Conservation (phyloP, 1,140 invertebrate genomes). For the Dinoponera quadriceps region DNA sequence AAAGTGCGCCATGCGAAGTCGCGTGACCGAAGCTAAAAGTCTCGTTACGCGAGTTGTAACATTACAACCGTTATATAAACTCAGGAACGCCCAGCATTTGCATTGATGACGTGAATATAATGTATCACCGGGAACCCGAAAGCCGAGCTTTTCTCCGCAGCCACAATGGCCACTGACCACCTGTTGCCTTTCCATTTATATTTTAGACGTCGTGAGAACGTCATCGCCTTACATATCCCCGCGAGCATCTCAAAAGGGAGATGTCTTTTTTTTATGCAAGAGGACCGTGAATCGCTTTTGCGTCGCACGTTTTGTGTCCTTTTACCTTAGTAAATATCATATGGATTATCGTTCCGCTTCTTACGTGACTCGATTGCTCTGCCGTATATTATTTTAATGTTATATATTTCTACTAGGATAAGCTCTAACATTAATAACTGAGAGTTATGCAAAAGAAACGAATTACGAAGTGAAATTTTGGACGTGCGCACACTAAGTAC, state of each 20-base stretch:
- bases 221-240: conserved; percentile 76
- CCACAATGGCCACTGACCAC: conserved; percentile 83
- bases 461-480: too few species aligned
- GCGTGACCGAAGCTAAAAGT: conserved; percentile 70
- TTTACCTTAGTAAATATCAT: background rate
- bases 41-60: conserved; percentile 68
- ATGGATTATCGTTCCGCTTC: background rate
- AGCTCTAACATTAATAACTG: too few species aligned
- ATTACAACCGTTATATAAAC: conserved; percentile 81
- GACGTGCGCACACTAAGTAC: too few species aligned
- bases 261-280: conserved; percentile 27
- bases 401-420: background rate
- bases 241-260: conserved; percentile 61
- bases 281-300: conserved; percentile 24
- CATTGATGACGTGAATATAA: conserved; percentile 84
- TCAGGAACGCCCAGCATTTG: conserved; percentile 81
- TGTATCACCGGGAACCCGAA: conserved; percentile 80
- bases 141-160: conserved; percentile 79
- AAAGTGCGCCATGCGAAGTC: conserved; percentile 61
- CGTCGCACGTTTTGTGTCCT: background rate
- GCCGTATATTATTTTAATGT: background rate
- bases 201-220: conserved; percentile 79
- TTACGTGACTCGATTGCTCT: background rate
- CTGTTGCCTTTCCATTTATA: conserved; percentile 85
- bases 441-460: too few species aligned